Evolutionary conservation across 1,140 invertebrate genomes (phyloP).

Genomic region (Eupristina koningsbergeri): DNA sequence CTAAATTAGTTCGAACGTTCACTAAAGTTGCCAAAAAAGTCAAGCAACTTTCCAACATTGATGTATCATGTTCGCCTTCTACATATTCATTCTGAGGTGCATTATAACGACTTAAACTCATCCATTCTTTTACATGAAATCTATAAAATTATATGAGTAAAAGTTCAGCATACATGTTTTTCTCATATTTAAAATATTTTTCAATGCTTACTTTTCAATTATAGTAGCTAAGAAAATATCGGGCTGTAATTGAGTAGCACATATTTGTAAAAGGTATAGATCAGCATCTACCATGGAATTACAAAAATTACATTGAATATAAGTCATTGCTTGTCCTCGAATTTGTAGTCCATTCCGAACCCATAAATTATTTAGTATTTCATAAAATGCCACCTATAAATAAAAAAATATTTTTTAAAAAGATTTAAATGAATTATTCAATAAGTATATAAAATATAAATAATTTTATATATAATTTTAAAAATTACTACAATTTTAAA

Average conservation of each 20-base stretch:
- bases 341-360: slow-evolving; percentile 97
- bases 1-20: slow-evolving; percentile 91
- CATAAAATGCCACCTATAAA: slow-evolving; percentile 91
- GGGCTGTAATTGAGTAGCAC: slow-evolving; percentile 88
- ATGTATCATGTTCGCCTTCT: slow-evolving; percentile 85
- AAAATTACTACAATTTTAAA: no score
- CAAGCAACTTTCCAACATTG: slow-evolving; percentile 93
- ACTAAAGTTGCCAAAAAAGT: slow-evolving; percentile 93
- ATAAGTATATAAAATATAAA: not conserved
- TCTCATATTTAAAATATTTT: not conserved
- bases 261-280: slow-evolving; percentile 93
- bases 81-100: slow-evolving; percentile 76
- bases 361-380: slow-evolving; percentile 95
- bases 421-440: not conserved
- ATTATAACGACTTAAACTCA: slow-evolving; percentile 83
- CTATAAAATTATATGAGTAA: slow-evolving; percentile 65
- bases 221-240: slow-evolving; percentile 90
- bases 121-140: slow-evolving; percentile 88
- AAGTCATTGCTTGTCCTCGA: slow-evolving; percentile 98
- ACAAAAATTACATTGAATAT: slow-evolving; percentile 98
- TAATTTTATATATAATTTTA: no score
- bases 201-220: slow-evolving; percentile 83
- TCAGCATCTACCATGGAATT: slow-evolving; percentile 98
- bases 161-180: not conserved
- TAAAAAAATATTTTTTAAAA: not conserved